Percentiles rank a stretch among this genome's conserved stretches.
phyloP scores from a whole-genome alignment of 2,888 invertebrate species.

The Candidula unifasciata region DNA sequence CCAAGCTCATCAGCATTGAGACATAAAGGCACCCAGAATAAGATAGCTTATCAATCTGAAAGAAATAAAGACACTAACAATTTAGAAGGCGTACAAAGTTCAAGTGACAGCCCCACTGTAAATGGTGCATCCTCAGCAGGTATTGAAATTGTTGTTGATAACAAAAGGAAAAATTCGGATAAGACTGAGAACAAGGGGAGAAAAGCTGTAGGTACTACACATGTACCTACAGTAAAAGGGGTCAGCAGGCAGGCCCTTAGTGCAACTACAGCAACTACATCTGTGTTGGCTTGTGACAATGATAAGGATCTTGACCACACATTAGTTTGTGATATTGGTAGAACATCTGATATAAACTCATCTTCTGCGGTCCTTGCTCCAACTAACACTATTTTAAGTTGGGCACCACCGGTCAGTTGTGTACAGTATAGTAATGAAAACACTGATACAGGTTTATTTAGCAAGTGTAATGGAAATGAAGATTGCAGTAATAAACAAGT shows the following conservation, averaged over 20 bases:
- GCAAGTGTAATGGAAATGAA: constrained; percentile 11
- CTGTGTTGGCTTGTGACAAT: neutral
- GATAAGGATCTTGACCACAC: neutral
- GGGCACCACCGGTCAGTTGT: neutral
- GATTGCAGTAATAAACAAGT: neutral
- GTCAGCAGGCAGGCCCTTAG: neutral
- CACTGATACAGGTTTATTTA: neutral
- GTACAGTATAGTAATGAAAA: neutral
- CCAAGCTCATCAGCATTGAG: constrained; percentile 34
- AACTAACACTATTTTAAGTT: constrained; percentile 22
- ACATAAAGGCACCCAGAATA: constrained; percentile 34
- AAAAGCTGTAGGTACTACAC: constrained; percentile 6
- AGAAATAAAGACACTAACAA: neutral
- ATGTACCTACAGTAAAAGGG: constrained; percentile 9
- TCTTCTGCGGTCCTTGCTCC: neutral
- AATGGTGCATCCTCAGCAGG: neutral
- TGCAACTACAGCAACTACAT: neutral
- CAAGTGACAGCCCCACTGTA: neutral
- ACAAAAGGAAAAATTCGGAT: neutral
- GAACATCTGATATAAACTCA: neutral
- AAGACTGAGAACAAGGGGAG: constrained; percentile 13
- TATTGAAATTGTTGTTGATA: neutral
- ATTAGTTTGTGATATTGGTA: neutral
- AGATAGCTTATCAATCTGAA: constrained; percentile 23
- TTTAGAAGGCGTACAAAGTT: neutral